phyloP scores from a whole-genome alignment of 30 jellyfish, hydroid and myxozoan genomes.

The Aurelia sp. region DNA sequence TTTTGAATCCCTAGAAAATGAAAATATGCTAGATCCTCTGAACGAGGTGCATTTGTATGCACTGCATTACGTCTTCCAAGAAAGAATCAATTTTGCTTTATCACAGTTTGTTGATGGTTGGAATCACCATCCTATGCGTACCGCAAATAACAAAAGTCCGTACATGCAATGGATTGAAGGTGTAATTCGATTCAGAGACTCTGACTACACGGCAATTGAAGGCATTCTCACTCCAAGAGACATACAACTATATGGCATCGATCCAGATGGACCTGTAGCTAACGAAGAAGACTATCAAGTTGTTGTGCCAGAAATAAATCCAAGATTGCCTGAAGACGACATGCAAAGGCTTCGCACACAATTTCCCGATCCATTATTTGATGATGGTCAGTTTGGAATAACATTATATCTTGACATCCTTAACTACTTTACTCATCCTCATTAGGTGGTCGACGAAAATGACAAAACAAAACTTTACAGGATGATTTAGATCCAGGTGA shows the following conservation, averaged over 20 bases:
- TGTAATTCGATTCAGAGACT: neutral
- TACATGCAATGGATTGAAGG: slow-evolving; percentile 16
- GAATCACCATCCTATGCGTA: too few species aligned
- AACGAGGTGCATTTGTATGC: slow-evolving; percentile 15
- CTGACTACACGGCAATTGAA: neutral
- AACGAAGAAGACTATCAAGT: too few species aligned
- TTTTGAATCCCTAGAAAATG: too few species aligned
- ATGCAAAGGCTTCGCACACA: neutral
- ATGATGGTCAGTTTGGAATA: neutral
- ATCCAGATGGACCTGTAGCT: slow-evolving; percentile 3
- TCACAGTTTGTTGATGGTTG: neutral
- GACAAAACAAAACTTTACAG: neutral
- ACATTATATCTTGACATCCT: neutral
- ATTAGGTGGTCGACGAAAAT: neutral
- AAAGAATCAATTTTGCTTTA: slow-evolving; percentile 7
- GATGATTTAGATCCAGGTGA: neutral
- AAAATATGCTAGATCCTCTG: slow-evolving; percentile 12
- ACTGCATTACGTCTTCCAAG: neutral
- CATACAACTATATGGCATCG: neutral
- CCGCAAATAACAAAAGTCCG: too few species aligned
- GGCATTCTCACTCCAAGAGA: slow-evolving; percentile 1
- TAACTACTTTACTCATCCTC: neutral
- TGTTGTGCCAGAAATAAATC: neutral
- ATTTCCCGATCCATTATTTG: slow-evolving; percentile 3
- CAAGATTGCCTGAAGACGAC: neutral